phyloP scores from a whole-genome alignment of 2,888 invertebrate species.

The Cabera pusaria region DNA sequence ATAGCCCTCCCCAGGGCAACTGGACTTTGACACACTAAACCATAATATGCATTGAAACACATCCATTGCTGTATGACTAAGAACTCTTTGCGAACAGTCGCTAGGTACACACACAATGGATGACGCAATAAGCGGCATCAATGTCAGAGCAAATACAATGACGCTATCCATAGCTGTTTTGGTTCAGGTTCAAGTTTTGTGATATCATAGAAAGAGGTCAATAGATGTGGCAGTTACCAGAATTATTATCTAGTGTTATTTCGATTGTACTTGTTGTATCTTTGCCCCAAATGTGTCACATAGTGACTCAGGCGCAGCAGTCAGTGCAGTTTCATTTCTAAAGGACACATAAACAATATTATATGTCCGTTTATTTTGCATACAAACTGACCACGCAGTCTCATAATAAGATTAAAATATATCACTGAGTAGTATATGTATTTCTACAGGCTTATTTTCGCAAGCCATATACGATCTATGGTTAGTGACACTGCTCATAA shows the following conservation, averaged over 20 bases:
- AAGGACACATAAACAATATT: constrained; percentile 31
- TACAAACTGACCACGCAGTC: no score
- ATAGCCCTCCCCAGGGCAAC: constrained; percentile 49
- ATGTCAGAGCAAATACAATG: no score
- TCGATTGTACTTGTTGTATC: constrained; percentile 45
- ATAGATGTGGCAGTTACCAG: no score
- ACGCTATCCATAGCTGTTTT: constrained; percentile 25
- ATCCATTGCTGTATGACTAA: constrained; percentile 22
- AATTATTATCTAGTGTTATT: no score
- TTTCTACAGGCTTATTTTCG: no score
- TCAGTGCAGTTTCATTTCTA: constrained; percentile 46
- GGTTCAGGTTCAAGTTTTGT: no score
- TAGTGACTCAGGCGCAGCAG: constrained; percentile 54
- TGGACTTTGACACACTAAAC: constrained; percentile 33
- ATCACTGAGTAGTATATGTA: no score
- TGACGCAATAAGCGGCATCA: no score
- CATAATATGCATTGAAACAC: constrained; percentile 18
- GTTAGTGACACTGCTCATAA: no score
- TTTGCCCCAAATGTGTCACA: constrained; percentile 70
- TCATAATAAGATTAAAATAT: no score
- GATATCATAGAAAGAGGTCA: no score
- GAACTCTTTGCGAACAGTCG: neutral
- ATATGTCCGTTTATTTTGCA: constrained; percentile 1
- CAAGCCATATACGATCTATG: no score
- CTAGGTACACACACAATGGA: neutral